A percentile compares a stretch with the other conserved stretches of the same genome.
Conservation (phyloP, 2,797 vertebrate species). For the Passerculus sandwichensis region DNA sequence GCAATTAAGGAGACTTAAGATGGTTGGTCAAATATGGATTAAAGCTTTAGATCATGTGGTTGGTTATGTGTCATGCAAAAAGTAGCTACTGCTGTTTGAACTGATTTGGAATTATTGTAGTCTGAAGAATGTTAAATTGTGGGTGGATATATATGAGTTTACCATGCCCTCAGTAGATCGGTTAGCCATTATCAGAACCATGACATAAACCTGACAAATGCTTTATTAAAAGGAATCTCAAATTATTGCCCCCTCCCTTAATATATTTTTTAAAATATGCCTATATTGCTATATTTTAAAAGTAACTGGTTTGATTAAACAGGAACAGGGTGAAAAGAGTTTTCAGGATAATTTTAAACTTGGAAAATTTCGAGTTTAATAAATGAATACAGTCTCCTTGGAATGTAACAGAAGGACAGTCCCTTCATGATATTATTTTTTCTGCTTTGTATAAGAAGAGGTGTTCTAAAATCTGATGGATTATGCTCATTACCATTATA, state of each 20-base stretch:
- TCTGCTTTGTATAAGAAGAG: neutral
- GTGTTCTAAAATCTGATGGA: neutral
- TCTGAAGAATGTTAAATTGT: neutral
- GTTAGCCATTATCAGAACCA: neutral
- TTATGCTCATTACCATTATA: neutral
- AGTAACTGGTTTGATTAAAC: neutral
- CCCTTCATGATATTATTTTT: neutral
- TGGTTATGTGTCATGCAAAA: neutral
- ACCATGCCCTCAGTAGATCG: neutral
- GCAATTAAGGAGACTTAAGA: neutral
- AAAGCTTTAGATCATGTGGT: neutral
- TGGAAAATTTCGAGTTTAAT: neutral
- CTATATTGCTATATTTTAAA: neutral
- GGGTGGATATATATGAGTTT: neutral
- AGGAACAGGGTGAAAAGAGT: neutral
- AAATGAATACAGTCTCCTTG: neutral
- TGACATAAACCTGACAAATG: neutral
- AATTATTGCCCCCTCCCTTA: rapidly evolving
- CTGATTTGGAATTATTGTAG: neutral
- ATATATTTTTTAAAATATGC: neutral
- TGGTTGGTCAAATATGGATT: neutral
- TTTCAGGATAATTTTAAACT: neutral
- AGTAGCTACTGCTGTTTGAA: neutral
- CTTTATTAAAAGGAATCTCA: neutral
- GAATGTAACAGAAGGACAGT: neutral